Evolutionary conservation across 2,797 vertebrate species (phyloP), one percentile per base, ranked within the genome.

Genomic region (Tokudaia muenninki): DNA sequence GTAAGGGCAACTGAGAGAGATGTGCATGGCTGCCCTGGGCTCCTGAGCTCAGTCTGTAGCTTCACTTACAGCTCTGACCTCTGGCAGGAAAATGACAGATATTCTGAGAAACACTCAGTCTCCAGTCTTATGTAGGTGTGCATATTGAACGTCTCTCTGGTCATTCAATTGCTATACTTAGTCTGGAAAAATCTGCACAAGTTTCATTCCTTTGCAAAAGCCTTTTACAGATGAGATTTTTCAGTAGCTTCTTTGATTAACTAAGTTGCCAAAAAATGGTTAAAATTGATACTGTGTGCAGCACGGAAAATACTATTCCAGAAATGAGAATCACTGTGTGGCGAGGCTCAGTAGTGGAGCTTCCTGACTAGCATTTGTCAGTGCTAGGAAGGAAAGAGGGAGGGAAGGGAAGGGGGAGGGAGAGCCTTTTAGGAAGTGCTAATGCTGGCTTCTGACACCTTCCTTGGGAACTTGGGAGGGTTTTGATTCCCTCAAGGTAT

Each of bases 401-500:
- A 13, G 10, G 22, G 72, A 12, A n/a, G 16, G 67, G 34, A 13
- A 44, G 34, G 41, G 75, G 26, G 7, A 79, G 47, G 29, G 22
- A 52, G 17, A 65, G 21, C 21, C 47, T 84, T 93, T 24, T 65
- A 14, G 44, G 83, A 37, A 77, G 24, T 17, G 8, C 14, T 61
- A 24, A 22, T 93, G 17, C 2, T 94, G 74, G 34, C 70, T 80
- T 79, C 72, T 26, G 26, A 52, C 41, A 37, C 55, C 70, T 24
- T 93, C 89, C 52, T 70, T 70, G 67, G 75, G 83, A 93, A 21
- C 21, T 72, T 7, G 47, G 41, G 24, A 63, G 75, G 41, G 92
- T 83, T 97, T 50, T 92, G 87, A 89, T 97, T 96, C 67, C 94
- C 75, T 55, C 75, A 1, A 63, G 83, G 75, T 90, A 74, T 96